These are phyloP conservation scores for Ramphastos sulfuratus DNA, from an alignment of 2,113 vertebrate genomes.

Conservation along the genomic window DNA sequence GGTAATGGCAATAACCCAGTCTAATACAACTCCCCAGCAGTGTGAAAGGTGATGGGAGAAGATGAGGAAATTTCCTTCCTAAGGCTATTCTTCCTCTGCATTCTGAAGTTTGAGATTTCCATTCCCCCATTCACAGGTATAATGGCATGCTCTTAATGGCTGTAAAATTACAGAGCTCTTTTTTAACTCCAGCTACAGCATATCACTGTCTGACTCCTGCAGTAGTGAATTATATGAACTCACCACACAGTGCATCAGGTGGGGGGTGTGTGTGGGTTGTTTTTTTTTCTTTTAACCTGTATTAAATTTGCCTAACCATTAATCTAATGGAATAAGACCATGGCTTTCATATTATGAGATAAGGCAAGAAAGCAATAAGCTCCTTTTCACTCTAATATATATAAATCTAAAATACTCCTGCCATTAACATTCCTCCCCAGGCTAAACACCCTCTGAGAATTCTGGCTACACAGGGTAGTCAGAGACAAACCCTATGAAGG, in stretches of 20 bases:
- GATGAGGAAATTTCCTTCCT: slow-evolving; percentile 48
- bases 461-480: background rate
- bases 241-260: slow-evolving; percentile 46
- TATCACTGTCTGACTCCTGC: slow-evolving; percentile 52
- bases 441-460: slow-evolving; percentile 1
- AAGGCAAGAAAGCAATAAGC: slow-evolving; percentile 31
- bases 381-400: background rate
- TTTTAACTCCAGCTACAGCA: slow-evolving; percentile 50
- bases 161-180: slow-evolving; percentile 68
- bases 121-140: slow-evolving; percentile 33
- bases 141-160: slow-evolving; percentile 64
- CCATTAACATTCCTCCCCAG: background rate
- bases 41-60: slow-evolving; percentile 32
- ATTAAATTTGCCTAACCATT: slow-evolving; percentile 60
- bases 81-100: slow-evolving; percentile 16
- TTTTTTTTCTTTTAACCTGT: slow-evolving; percentile 33
- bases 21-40: background rate
- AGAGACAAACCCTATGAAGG: background rate
- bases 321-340: slow-evolving; percentile 56
- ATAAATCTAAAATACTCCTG: slow-evolving; percentile 12
- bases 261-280: background rate
- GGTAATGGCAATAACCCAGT: slow-evolving; percentile 22
- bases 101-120: slow-evolving; percentile 41
- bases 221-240: slow-evolving; percentile 56
- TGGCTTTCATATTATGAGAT: slow-evolving; percentile 22